A percentile compares a stretch with the other conserved stretches of the same genome.
phyloP scores from a whole-genome alignment of 1,140 invertebrate genomes.

The Lasioglossum albipes region DNA sequence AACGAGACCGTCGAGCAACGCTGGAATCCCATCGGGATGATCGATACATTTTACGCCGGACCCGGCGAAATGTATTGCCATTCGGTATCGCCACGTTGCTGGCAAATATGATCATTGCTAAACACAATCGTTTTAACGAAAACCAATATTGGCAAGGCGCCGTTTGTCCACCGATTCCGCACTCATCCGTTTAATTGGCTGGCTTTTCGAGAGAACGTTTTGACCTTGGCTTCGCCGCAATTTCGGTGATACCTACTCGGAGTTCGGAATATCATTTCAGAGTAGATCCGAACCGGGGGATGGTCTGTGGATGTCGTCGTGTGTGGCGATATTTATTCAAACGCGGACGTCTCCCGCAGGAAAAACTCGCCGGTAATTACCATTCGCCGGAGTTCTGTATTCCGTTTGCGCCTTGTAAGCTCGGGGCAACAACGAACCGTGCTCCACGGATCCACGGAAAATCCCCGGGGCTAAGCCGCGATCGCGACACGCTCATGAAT shows the following conservation, averaged over 20 bases:
- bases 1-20: slow-evolving; percentile 11
- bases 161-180: background rate
- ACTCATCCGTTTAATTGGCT: background rate
- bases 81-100: background rate
- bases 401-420: slow-evolving; percentile 19
- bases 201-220: background rate
- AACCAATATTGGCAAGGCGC: background rate
- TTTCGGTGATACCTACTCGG: too few species aligned
- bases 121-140: slow-evolving; percentile 3
- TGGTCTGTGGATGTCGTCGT: background rate
- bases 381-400: slow-evolving; percentile 20
- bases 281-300: too few species aligned
- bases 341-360: background rate
- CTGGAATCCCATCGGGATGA: slow-evolving; percentile 3
- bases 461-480: slow-evolving; percentile 10
- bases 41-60: slow-evolving; percentile 1
- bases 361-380: slow-evolving; percentile 29
- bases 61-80: background rate
- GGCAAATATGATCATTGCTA: slow-evolving; percentile 10
- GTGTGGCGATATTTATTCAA: slow-evolving; percentile 27
- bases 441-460: slow-evolving; percentile 1
- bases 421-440: background rate
- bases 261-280: too few species aligned
- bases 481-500: background rate
- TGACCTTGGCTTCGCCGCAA: too few species aligned